Conservation (phyloP, 2,797 vertebrate genomes). For the Gouania willdenowi region DNA sequence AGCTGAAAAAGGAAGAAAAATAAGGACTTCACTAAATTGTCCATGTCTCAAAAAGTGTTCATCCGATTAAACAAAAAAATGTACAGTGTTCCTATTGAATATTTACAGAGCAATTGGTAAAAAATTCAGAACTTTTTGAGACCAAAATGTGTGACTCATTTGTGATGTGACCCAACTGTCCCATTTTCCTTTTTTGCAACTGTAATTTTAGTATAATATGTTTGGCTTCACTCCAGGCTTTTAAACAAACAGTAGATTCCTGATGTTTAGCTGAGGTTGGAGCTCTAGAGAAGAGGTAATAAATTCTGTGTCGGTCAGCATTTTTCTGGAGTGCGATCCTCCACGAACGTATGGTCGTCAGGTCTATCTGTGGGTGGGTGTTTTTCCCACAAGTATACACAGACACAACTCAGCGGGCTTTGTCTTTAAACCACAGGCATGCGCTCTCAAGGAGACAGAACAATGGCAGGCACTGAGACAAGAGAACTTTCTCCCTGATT, state of each 20-base stretch:
- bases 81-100: no score
- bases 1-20: no score
- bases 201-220: no score
- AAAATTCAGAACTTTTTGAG: no score
- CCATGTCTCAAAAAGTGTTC: no score
- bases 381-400: constrained; percentile 44
- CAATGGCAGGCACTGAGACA: constrained; percentile 69
- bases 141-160: no score
- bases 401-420: constrained; percentile 45
- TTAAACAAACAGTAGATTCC: constrained; percentile 33
- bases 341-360: constrained; percentile 34
- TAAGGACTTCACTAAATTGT: no score
- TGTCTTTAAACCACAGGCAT: constrained; percentile 59
- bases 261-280: constrained; percentile 20
- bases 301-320: constrained; percentile 53
- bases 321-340: constrained; percentile 44
- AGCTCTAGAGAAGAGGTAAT: constrained; percentile 49
- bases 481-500: constrained; percentile 55
- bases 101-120: no score
- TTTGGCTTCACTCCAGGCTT: constrained; percentile 57
- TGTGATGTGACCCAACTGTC: no score
- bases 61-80: no score
- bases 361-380: constrained; percentile 28
- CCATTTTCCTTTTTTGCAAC: no score
- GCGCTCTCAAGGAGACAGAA: constrained; percentile 62